Conservation (phyloP, 2,888 invertebrate species). For the Vanessa cardui region DNA sequence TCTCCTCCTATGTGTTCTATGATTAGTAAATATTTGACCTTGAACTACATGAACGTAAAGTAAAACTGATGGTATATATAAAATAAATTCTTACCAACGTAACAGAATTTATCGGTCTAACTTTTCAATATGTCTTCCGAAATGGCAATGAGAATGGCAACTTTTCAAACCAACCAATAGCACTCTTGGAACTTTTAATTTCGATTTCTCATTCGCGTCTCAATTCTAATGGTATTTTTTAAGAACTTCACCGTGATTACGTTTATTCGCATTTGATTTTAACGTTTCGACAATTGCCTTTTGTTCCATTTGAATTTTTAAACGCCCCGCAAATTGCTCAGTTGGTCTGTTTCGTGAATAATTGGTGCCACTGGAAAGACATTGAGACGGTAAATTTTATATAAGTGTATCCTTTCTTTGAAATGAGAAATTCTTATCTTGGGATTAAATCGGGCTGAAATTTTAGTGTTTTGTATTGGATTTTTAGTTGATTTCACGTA, state of each 20-base stretch:
- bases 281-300: conserved; percentile 11
- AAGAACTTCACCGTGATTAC: conserved; percentile 27
- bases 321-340: conserved; percentile 27
- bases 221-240: conserved; percentile 32
- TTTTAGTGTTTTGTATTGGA: neutral
- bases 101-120: conserved; percentile 28
- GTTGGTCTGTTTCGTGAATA: conserved; percentile 32
- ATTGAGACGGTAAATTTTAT: conserved; percentile 30
- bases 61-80: neutral
- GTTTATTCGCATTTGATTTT: conserved; percentile 23
- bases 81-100: neutral
- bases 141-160: conserved; percentile 28
- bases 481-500: neutral
- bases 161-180: conserved; percentile 28
- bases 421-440: conserved; percentile 9
- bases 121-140: conserved; percentile 34
- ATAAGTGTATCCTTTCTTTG: conserved; percentile 26
- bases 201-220: conserved; percentile 26
- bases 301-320: conserved; percentile 37
- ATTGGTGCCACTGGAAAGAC: conserved; percentile 21
- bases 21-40: too few species aligned
- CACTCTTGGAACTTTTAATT: conserved; percentile 29
- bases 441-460: neutral
- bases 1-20: too few species aligned
- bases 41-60: too few species aligned